phyloP scores from a whole-genome alignment of 2,888 invertebrate genomes.

The Lapara coniferarum region DNA sequence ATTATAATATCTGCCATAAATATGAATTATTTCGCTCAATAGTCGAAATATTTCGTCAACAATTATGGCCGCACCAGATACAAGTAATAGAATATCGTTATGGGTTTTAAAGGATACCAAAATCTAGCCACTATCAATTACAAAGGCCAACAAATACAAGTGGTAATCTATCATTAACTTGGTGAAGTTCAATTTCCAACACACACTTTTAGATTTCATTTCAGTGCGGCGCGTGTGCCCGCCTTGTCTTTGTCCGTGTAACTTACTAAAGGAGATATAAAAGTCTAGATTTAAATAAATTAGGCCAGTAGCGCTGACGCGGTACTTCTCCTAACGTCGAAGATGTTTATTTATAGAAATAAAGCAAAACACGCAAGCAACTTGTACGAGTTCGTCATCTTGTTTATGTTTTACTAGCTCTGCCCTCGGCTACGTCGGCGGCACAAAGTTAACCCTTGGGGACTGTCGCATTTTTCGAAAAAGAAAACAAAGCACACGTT shows the following conservation, averaged over 20 bases:
- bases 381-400: constrained; percentile 20
- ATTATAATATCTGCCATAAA: too few species aligned
- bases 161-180: neutral
- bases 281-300: constrained; percentile 19
- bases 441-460: neutral
- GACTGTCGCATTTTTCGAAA: too few species aligned
- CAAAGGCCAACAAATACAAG: neutral
- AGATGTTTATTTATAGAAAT: constrained; percentile 18
- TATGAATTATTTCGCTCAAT: too few species aligned
- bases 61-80: neutral
- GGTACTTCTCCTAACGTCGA: constrained; percentile 3
- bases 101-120: neutral
- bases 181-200: neutral
- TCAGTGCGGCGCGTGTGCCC: neutral
- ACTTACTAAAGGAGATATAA: constrained; percentile 1
- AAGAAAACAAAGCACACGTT: too few species aligned
- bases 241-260: neutral
- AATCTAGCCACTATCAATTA: neutral
- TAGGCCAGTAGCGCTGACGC: constrained; percentile 13
- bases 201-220: neutral
- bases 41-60: too few species aligned
- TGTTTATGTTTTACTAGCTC: constrained; percentile 1
- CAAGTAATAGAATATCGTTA: neutral
- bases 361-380: constrained; percentile 14
- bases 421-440: neutral